Conservation (phyloP, 2,797 vertebrate species). For the Lacerta viridis region DNA sequence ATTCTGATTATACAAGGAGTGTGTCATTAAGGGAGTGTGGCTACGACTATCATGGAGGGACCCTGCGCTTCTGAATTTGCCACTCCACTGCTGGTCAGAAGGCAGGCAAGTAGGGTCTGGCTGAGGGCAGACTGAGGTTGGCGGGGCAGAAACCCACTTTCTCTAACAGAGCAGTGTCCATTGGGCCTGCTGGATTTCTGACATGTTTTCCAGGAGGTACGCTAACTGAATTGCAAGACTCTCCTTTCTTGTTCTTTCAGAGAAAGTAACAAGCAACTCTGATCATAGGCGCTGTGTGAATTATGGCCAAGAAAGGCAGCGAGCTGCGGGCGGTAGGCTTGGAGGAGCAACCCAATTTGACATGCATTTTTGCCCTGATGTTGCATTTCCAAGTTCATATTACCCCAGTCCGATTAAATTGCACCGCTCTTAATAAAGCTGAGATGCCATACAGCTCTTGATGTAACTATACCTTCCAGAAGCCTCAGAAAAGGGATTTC, state of each 20-base stretch:
- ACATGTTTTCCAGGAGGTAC: not conserved
- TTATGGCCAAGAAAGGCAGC: constrained; percentile 29
- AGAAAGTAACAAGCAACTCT: constrained; percentile 13
- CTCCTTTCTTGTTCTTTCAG: not conserved
- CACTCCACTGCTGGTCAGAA: too few species aligned
- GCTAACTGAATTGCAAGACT: constrained; percentile 8
- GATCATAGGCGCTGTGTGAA: constrained; percentile 35
- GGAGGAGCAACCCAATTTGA: constrained; percentile 58
- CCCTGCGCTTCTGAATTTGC: too few species aligned
- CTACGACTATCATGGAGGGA: too few species aligned
- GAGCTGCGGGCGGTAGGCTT: constrained; percentile 10
- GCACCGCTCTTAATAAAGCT: constrained; percentile 59
- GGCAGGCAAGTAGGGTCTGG: too few species aligned
- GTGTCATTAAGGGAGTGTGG: too few species aligned
- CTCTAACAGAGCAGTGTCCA: too few species aligned
- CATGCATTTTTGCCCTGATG: constrained; percentile 69
- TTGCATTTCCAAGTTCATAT: constrained; percentile 74
- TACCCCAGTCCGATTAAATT: constrained; percentile 70
- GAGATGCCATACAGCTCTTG: constrained; percentile 72
- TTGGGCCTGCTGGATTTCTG: too few species aligned
- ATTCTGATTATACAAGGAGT: too few species aligned
- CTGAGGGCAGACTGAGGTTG: too few species aligned
- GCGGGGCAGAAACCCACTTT: too few species aligned
- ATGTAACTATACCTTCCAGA: constrained; percentile 67
- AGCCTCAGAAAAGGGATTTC: constrained; percentile 67